phyloP scores from a whole-genome alignment of 2,888 invertebrate genomes.

The Hoplodrina ambigua region DNA sequence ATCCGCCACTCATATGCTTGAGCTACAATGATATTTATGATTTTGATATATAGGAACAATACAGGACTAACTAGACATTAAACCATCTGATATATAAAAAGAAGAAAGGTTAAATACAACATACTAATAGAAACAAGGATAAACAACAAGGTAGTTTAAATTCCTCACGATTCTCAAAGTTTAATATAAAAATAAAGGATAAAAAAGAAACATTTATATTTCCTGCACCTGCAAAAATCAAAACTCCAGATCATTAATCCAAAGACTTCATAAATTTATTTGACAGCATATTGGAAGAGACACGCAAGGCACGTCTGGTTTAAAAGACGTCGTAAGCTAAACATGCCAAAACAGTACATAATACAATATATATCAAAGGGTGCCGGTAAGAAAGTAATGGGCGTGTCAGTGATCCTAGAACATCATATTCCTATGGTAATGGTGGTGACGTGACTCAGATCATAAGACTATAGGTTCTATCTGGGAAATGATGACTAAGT shows the following conservation, averaged over 20 bases:
- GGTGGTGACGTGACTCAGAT: constrained; percentile 58
- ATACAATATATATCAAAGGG: constrained; percentile 70
- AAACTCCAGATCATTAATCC: constrained; percentile 42
- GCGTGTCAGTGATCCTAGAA: constrained; percentile 73
- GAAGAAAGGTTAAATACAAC: constrained; percentile 1
- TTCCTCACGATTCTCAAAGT: not conserved
- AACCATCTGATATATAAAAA: constrained; percentile 11
- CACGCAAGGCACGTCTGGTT: constrained; percentile 56
- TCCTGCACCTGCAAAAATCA: constrained; percentile 61
- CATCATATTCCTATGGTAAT: constrained; percentile 56
- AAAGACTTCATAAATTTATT: constrained; percentile 13
- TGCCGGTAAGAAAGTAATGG: constrained; percentile 76
- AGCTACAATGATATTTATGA: not conserved
- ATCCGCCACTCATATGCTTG: constrained; percentile 4
- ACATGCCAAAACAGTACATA: constrained; percentile 76
- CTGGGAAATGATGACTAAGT: constrained; percentile 59
- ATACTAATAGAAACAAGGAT: constrained; percentile 9
- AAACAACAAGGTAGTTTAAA: not conserved
- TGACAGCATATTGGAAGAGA: constrained; percentile 46
- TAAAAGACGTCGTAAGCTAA: constrained; percentile 69
- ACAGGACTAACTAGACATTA: constrained; percentile 33
- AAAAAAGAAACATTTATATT: constrained; percentile 38
- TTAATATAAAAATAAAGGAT: constrained; percentile 18
- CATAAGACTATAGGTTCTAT: constrained; percentile 60
- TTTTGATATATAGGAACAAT: not conserved